Base-by-base conservation (phyloP, 2,888 invertebrate genomes). In the Machimus rusticus region DNA sequence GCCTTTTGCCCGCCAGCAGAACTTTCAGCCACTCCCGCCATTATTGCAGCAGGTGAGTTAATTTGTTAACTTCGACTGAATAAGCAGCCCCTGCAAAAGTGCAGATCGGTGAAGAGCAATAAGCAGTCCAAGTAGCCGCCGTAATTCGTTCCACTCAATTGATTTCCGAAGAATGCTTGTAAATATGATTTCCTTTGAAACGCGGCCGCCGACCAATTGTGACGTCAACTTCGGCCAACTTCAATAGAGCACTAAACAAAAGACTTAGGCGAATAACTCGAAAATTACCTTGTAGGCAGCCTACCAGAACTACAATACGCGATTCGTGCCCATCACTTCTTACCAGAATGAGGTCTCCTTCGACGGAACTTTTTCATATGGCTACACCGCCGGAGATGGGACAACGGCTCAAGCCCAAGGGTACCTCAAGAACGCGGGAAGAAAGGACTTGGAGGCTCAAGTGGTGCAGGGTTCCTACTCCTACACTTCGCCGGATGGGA, bases 391-490 rank as follows among this genome's bases (percentile, higher is more conserved):
- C 76, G 96, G 95, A 55, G 96, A 97, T 92, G 96, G 96, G 79
- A 96, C 96, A 90, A 95, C 96, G 90, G 96, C 95, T 6, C 96
- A 96, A 92, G 96, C 96, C 90, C 95, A 94, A 90, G 96, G 96
- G 37, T 96, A 95, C 91, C 93, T 96, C 86, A 96, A 96, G 92
- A 96, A 95, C 90, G 93, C 94, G 66, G 95, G 96, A 28, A 94
- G 95, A 88, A 95, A 95, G 89, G 94, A 94, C 86, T 94, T 95
- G 2, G 95, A 95, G 90, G 95, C 95, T 19, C 92, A 96, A 95
- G 95, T 96, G 1, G 95, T 96, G 2, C 95, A 96, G 91, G 97
- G 97, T 74, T 95, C 95, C 66, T 96, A 95, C 91, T 94, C 96
- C 0, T 97, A 96, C 91, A 94, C 96, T 5, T 94, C 96, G 1